phyloP scores from a whole-genome alignment of 92 coral and sea anemone genomes.

The Actinostola sp. region DNA sequence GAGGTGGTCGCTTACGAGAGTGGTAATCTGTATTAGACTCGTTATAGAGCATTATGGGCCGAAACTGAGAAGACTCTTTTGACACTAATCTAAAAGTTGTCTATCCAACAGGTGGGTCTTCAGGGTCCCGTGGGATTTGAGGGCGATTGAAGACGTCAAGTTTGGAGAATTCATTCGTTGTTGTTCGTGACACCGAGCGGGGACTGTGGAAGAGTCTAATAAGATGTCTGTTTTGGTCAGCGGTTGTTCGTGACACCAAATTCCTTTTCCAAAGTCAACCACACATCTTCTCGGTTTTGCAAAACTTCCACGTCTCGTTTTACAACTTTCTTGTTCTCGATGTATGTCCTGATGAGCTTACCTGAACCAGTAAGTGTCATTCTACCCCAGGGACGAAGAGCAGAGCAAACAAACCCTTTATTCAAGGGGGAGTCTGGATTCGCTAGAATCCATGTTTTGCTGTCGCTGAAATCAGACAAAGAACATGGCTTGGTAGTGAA shows the following conservation, averaged over 20 bases:
- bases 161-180: too few relatives aligned
- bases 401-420: slow-evolving; percentile 32
- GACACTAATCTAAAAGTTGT: too few relatives aligned
- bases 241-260: slow-evolving; percentile 11
- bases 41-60: too few relatives aligned
- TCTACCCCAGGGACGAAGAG: slow-evolving; percentile 56
- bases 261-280: not conserved
- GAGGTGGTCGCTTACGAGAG: too few relatives aligned
- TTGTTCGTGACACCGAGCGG: too few relatives aligned
- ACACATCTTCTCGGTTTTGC: not conserved
- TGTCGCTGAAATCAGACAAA: slow-evolving; percentile 14
- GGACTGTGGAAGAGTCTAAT: too few relatives aligned
- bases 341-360: slow-evolving; percentile 3
- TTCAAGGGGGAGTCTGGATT: slow-evolving; percentile 30
- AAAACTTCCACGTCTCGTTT: slow-evolving; percentile 6
- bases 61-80: too few relatives aligned
- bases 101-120: too few relatives aligned
- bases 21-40: too few relatives aligned
- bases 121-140: too few relatives aligned
- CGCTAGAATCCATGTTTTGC: slow-evolving; percentile 6
- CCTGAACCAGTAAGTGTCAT: slow-evolving; percentile 24
- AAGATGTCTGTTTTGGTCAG: too few relatives aligned
- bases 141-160: too few relatives aligned
- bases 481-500: slow-evolving; percentile 36
- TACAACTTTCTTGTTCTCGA: not conserved